Conservation (phyloP, 2,113 vertebrate species). For the Anthoscopus minutus region DNA sequence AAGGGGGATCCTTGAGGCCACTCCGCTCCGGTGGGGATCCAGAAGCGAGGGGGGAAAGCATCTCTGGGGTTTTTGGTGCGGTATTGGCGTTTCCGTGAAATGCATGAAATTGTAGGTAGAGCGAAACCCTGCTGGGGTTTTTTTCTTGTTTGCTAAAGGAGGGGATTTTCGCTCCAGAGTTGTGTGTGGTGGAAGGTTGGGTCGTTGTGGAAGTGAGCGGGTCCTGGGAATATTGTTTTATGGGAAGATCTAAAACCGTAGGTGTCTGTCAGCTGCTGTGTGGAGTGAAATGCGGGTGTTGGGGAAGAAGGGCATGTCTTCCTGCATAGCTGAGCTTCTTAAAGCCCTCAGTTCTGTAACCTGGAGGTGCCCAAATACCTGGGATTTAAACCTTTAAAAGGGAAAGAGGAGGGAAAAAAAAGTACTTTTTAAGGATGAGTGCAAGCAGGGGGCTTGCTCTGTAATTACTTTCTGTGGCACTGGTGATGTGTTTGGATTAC, state of each 20-base stretch:
- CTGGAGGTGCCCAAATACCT: neutral
- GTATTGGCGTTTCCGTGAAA: neutral
- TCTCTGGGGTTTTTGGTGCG: neutral
- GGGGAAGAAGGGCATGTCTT: neutral
- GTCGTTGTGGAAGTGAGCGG: neutral
- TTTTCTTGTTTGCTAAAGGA: neutral
- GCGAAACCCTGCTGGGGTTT: neutral
- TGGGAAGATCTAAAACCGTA: rapidly evolving
- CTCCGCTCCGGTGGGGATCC: neutral
- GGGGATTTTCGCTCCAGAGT: neutral
- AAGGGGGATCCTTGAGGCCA: neutral
- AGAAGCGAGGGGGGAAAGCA: neutral
- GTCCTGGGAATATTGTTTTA: neutral
- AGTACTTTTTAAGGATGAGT: neutral
- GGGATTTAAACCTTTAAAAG: neutral
- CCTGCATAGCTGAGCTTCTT: neutral
- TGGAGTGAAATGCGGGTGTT: neutral
- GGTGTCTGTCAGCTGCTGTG: neutral
- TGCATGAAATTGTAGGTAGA: neutral
- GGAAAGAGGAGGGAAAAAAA: too few species aligned
- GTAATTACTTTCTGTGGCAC: neutral
- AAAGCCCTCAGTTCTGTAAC: neutral
- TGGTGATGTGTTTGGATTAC: neutral
- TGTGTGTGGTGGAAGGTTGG: neutral
- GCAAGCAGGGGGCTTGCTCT: neutral